A percentile compares a stretch with the other conserved stretches of the same genome.
Conservation (phyloP, 2,113 vertebrate genomes). For the Dunckerocampus dactyliophorus region DNA sequence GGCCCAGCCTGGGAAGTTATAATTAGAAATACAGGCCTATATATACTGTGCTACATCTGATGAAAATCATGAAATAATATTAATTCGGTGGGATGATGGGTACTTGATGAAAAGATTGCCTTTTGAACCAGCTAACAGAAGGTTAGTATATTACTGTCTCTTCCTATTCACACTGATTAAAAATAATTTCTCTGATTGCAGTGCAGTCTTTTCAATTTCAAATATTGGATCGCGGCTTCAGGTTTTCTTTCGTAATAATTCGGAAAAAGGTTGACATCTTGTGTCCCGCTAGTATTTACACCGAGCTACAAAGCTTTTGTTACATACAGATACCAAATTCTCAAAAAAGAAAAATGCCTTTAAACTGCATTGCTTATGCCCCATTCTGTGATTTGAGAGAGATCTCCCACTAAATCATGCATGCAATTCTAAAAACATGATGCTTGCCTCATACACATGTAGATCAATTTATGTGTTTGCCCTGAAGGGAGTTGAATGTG, state of each 20-base stretch:
- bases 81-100: conserved; percentile 26
- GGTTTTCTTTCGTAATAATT: background rate
- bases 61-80: conserved; percentile 20
- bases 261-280: background rate
- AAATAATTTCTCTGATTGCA: conserved; percentile 19
- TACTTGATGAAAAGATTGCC: conserved; percentile 36
- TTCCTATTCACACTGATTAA: conserved; percentile 19
- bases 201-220: conserved; percentile 20
- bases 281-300: too few relatives aligned
- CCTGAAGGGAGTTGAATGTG: conserved; percentile 51
- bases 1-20: background rate
- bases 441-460: conserved; percentile 36
- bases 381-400: conserved; percentile 52
- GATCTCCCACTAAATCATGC: conserved; percentile 55
- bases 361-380: conserved; percentile 50
- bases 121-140: conserved; percentile 32
- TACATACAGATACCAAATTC: conserved; percentile 10
- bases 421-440: conserved; percentile 56
- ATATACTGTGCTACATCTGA: background rate
- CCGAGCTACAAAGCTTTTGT: too few relatives aligned
- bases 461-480: conserved; percentile 62
- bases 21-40: conserved; percentile 10
- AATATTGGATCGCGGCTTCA: conserved; percentile 9
- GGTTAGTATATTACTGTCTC: conserved; percentile 12
- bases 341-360: conserved; percentile 41